Conservation (phyloP, 2,113 vertebrate genomes). For the Phainopepla nitens region DNA sequence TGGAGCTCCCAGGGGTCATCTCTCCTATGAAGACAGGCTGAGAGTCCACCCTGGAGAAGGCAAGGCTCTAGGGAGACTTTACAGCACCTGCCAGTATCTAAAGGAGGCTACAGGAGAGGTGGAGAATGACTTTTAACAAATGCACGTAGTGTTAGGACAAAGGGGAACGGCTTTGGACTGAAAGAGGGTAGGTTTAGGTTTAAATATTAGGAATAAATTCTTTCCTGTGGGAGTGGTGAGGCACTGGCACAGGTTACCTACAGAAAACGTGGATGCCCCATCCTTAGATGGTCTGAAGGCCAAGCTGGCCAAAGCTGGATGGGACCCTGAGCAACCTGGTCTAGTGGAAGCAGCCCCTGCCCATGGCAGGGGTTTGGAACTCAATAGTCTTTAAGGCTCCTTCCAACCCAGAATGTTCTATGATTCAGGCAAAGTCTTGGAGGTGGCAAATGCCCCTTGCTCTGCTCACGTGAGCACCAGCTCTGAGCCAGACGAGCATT, state of each 20-base stretch:
- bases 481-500: neutral
- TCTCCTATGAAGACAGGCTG: neutral
- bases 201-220: neutral
- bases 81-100: neutral
- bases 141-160: neutral
- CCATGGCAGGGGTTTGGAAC: accelerated
- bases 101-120: neutral
- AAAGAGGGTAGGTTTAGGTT: neutral
- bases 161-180: neutral
- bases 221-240: neutral
- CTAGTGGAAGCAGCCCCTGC: neutral
- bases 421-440: neutral
- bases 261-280: neutral
- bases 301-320: neutral
- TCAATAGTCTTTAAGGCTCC: no score
- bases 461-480: neutral
- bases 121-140: neutral
- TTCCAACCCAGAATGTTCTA: neutral
- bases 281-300: neutral
- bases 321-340: neutral
- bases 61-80: neutral
- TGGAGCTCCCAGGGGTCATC: neutral
- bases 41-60: neutral
- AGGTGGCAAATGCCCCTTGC: neutral
- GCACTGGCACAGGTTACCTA: neutral